Evolutionary conservation across 2,113 vertebrate genomes (phyloP).

Genomic region (Coracopsis vasa): DNA sequence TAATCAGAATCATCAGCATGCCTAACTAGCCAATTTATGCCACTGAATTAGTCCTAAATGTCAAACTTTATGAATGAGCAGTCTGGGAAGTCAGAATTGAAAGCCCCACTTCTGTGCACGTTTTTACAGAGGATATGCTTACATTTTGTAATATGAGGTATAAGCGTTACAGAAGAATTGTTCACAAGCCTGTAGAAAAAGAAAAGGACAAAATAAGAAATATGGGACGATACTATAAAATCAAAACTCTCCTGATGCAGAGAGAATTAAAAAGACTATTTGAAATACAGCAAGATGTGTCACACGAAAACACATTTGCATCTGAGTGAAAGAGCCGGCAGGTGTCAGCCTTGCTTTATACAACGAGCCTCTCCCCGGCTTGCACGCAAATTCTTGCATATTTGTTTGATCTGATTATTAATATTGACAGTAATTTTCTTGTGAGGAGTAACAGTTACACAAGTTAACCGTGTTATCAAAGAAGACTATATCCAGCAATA

Average conservation of each 20-base stretch:
- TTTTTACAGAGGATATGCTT: neutral
- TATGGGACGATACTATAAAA: neutral
- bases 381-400: neutral
- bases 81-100: neutral
- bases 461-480: neutral
- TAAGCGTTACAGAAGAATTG: neutral
- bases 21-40: neutral
- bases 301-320: neutral
- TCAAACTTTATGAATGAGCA: neutral
- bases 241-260: neutral
- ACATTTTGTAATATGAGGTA: neutral
- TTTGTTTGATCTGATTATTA: neutral
- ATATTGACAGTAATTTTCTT: slow-evolving; percentile 1
- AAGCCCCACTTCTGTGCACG: neutral
- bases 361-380: neutral
- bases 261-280: neutral
- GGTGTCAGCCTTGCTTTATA: slow-evolving; percentile 75
- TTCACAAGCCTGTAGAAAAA: neutral
- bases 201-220: neutral
- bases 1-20: neutral
- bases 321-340: slow-evolving; percentile 34
- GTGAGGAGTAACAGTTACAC: neutral
- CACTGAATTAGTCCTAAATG: neutral
- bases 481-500: neutral
- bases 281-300: neutral